These are phyloP conservation scores for Orchestes rusci DNA, from an alignment of 2,888 invertebrate genomes.

Conservation along the genomic window DNA sequence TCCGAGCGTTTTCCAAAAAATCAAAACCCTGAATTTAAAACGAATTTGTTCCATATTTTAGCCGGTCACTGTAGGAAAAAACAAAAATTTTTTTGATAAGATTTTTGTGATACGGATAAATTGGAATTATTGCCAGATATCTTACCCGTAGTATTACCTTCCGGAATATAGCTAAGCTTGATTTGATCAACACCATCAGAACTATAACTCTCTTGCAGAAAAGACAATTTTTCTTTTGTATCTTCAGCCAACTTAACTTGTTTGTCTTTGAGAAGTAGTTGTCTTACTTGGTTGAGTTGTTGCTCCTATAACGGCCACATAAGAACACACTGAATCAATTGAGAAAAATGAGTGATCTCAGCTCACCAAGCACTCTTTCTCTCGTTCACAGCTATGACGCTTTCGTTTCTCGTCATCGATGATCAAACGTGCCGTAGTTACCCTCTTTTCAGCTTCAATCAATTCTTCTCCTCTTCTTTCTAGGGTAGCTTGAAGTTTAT, in stretches of 20 bases:
- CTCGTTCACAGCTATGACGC: conserved; percentile 37
- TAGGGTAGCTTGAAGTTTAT: conserved; percentile 61
- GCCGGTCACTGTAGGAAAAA: no score
- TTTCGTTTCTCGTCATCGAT: conserved; percentile 73
- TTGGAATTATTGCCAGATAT: neutral
- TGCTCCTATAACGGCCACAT: conserved; percentile 16
- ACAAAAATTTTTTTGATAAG: no score
- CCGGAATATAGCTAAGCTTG: conserved; percentile 53
- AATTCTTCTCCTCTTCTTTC: conserved; percentile 65
- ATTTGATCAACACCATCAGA: conserved; percentile 25
- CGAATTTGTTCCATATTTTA: no score
- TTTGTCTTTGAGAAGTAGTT: conserved; percentile 22
- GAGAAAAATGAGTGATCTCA: neutral
- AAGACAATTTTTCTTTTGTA: conserved; percentile 62
- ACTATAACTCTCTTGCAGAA: conserved; percentile 51
- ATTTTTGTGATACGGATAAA: no score
- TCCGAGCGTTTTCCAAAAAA: no score
- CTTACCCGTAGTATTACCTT: conserved; percentile 69
- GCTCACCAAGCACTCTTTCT: conserved; percentile 23
- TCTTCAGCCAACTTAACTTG: conserved; percentile 25
- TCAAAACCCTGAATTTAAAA: no score
- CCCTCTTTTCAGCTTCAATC: conserved; percentile 68
- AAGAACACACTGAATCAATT: neutral
- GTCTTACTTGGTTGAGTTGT: conserved; percentile 22
- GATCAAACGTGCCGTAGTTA: conserved; percentile 72